These are phyloP conservation scores for Drosophila planitibia DNA, from an alignment of 2,888 invertebrate species.

Conservation along the genomic window DNA sequence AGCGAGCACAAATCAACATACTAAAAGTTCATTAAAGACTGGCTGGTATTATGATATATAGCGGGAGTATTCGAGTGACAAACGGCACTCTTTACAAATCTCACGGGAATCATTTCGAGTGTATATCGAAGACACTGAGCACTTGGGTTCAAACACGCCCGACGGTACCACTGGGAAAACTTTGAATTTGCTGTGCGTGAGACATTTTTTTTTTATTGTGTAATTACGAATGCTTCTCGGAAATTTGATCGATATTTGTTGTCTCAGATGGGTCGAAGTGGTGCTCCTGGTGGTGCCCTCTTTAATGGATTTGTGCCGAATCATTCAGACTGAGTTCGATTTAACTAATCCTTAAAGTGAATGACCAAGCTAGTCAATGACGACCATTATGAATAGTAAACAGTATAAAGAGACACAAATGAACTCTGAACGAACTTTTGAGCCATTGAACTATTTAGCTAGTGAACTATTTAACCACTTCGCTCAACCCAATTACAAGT, in stretches of 20 bases:
- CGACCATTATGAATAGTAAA: neutral
- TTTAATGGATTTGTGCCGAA: neutral
- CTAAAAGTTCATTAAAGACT: neutral
- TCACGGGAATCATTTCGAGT: neutral
- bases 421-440: neutral
- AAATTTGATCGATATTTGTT: slow-evolving; percentile 44
- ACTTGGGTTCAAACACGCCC: slow-evolving; percentile 2
- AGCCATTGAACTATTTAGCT: neutral
- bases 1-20: neutral
- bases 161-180: neutral
- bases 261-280: slow-evolving; percentile 3
- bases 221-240: slow-evolving; percentile 39
- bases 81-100: neutral
- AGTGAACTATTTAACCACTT: neutral
- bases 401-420: neutral
- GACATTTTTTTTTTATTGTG: slow-evolving; percentile 35
- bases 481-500: neutral
- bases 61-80: neutral
- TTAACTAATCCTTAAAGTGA: neutral
- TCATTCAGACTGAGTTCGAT: neutral
- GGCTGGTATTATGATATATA: neutral
- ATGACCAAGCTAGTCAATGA: neutral
- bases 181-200: slow-evolving; percentile 38
- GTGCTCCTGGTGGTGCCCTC: neutral
- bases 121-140: neutral